Conservation (phyloP, 2,888 invertebrate genomes). For the Lepidochitona cinerea region DNA sequence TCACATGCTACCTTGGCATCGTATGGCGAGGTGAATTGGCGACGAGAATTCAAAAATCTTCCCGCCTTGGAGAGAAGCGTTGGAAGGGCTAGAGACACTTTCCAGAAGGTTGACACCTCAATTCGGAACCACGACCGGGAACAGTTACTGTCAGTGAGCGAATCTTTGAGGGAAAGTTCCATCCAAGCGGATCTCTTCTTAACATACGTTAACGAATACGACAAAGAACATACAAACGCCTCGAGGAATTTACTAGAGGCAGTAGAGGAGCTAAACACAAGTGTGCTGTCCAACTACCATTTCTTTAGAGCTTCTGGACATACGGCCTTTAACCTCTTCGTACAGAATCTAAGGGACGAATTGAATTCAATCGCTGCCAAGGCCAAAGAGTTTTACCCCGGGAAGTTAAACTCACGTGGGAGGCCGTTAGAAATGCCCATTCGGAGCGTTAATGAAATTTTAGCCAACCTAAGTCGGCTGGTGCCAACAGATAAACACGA, state of each 20-base stretch:
- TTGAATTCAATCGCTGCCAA: neutral
- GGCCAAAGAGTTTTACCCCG: neutral
- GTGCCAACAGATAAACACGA: neutral
- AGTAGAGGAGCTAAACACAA: neutral
- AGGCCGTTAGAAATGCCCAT: neutral
- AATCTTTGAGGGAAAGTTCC: neutral
- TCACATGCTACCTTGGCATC: neutral
- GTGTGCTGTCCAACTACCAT: neutral
- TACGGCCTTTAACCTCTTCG: slow-evolving; percentile 1
- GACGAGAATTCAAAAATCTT: neutral
- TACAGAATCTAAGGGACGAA: neutral
- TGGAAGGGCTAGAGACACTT: neutral
- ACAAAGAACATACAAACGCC: neutral
- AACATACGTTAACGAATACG: neutral
- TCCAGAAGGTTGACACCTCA: neutral
- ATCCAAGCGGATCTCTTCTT: neutral
- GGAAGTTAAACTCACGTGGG: neutral
- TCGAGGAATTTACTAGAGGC: neutral
- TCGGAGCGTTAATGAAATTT: neutral
- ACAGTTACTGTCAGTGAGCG: neutral
- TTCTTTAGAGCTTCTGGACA: neutral
- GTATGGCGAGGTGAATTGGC: neutral
- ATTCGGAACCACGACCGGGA: neutral
- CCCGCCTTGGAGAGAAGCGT: neutral
- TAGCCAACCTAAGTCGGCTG: neutral